These are phyloP conservation scores for Mactromeris polynyma DNA, from an alignment of 2,888 invertebrate species.

Conservation along the genomic window DNA sequence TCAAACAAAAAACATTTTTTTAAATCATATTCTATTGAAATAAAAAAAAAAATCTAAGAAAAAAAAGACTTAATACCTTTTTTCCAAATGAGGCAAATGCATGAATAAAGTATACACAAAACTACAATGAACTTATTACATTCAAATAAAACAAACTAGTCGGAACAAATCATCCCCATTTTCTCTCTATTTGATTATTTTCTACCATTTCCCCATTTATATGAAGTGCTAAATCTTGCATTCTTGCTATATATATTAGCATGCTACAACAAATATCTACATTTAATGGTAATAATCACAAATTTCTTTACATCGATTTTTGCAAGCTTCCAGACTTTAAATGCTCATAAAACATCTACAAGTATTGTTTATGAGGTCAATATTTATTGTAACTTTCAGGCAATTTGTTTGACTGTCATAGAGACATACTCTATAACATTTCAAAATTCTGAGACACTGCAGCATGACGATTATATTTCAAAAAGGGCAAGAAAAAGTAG, in stretches of 20 bases:
- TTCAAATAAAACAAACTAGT: neutral
- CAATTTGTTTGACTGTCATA: conserved; percentile 1
- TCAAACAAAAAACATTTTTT: neutral
- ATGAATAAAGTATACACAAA: neutral
- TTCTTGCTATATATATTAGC: neutral
- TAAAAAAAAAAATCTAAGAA: neutral
- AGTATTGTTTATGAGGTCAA: conserved; percentile 15
- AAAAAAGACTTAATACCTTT: conserved; percentile 12
- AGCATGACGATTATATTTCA: neutral
- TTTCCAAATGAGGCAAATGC: conserved; percentile 11
- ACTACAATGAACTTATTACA: neutral
- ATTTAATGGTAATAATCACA: conserved; percentile 20
- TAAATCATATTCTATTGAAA: neutral
- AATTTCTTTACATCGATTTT: conserved; percentile 13
- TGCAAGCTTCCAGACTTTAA: conserved; percentile 13
- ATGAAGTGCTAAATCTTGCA: conserved; percentile 13
- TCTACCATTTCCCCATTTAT: conserved; percentile 11
- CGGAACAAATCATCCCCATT: neutral
- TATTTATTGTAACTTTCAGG: conserved; percentile 17
- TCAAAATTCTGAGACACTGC: neutral
- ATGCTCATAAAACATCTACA: conserved; percentile 20
- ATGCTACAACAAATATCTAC: conserved; percentile 17
- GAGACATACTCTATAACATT: neutral
- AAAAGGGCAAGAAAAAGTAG: neutral
- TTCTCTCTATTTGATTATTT: neutral